These are phyloP conservation scores for Ibycter americanus DNA, from an alignment of 2,797 vertebrate genomes.

Conservation along the genomic window DNA sequence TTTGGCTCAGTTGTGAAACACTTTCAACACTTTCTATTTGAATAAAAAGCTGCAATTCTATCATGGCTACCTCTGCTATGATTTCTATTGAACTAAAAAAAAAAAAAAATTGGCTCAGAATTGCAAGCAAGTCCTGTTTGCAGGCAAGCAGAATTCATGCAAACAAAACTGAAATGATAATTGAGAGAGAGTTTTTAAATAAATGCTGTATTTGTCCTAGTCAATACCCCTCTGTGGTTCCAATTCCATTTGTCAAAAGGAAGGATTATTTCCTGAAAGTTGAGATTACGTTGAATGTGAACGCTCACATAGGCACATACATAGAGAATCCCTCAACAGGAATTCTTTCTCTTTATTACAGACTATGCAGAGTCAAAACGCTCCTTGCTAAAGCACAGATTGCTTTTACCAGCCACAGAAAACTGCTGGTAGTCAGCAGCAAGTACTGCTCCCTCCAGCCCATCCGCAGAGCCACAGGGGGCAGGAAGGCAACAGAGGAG, in stretches of 20 bases:
- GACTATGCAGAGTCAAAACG: neutral
- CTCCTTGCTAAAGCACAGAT: neutral
- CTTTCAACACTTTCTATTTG: neutral
- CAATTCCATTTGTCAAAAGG: neutral
- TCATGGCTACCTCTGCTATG: neutral
- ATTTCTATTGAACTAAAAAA: neutral
- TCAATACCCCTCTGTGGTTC: neutral
- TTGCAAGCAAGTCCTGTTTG: neutral
- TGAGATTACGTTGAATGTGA: neutral
- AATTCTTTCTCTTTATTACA: neutral
- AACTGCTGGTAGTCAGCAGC: fast-evolving
- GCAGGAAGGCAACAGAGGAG: neutral
- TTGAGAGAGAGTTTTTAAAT: neutral
- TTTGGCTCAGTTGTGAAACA: neutral
- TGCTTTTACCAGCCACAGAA: fast-evolving
- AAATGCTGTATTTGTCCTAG: neutral
- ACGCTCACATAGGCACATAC: fast-evolving
- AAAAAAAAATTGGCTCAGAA: neutral
- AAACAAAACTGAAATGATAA: constrained; percentile 12
- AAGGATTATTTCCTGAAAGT: neutral
- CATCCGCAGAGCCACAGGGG: neutral
- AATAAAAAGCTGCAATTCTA: neutral
- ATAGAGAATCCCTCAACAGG: neutral
- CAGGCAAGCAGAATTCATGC: neutral
- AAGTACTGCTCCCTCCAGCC: neutral